Conservation (phyloP, 2,888 invertebrate genomes). For the Tridacna crocea region DNA sequence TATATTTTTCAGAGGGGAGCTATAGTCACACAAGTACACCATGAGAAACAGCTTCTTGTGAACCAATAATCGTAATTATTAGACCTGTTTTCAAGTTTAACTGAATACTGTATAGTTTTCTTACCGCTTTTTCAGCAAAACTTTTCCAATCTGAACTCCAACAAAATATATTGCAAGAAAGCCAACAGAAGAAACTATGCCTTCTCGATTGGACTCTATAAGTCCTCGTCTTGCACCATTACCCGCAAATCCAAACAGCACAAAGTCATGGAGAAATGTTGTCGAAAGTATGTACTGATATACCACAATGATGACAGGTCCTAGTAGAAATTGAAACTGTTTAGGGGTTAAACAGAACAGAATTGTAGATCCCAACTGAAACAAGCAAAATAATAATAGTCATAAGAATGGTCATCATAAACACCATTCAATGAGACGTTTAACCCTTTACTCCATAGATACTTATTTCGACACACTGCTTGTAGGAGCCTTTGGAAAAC, state of each 20-base stretch:
- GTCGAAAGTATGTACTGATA: constrained; percentile 89
- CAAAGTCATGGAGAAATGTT: constrained; percentile 87
- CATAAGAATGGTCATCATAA: too few relatives aligned
- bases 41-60: too few relatives aligned
- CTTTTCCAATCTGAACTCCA: constrained; percentile 85
- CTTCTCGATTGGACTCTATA: constrained; percentile 94
- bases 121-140: constrained; percentile 67
- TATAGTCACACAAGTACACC: too few relatives aligned
- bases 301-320: constrained; percentile 86
- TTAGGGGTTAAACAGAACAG: constrained; percentile 86
- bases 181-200: constrained; percentile 92
- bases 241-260: constrained; percentile 85
- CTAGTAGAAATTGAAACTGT: constrained; percentile 86
- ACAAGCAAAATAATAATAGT: constrained; percentile 6
- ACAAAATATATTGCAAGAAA: constrained; percentile 92
- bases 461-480: too few relatives aligned
- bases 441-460: too few relatives aligned
- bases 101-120: neutral
- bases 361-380: constrained; percentile 87
- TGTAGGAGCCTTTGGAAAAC: too few relatives aligned
- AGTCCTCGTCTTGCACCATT: constrained; percentile 85
- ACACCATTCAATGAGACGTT: too few relatives aligned
- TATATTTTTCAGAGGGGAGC: too few relatives aligned
- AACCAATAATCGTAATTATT: too few relatives aligned
- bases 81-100: too few relatives aligned